Evolutionary conservation across 2,113 vertebrate species (phyloP).

Genomic region (Chloropsis cyanopogon): DNA sequence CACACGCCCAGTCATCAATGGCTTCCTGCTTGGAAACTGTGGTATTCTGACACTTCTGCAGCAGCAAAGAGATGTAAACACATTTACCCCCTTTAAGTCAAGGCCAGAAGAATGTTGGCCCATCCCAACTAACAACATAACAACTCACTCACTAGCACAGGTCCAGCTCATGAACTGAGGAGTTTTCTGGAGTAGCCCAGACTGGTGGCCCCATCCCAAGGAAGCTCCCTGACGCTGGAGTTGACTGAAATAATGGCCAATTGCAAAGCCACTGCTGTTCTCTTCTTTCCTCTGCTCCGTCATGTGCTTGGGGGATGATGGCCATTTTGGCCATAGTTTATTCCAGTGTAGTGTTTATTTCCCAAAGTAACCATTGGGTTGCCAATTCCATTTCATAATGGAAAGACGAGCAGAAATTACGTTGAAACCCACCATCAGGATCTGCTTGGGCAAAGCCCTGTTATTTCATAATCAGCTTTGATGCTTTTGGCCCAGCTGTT

Average conservation of each 20-base stretch:
- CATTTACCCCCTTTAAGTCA: background rate
- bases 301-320: background rate
- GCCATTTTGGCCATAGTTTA: background rate
- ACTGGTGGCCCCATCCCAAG: background rate
- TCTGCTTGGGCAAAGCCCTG: background rate
- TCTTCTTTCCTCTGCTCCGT: background rate
- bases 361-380: background rate
- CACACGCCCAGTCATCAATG: slow-evolving; percentile 7
- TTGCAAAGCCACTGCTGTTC: background rate
- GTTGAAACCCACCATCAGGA: background rate
- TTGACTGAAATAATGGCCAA: background rate
- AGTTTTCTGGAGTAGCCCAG: background rate
- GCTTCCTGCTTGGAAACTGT: slow-evolving; percentile 26
- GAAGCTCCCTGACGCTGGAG: background rate
- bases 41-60: slow-evolving; percentile 6
- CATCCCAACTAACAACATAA: background rate
- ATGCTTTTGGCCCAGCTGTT: background rate
- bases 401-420: background rate
- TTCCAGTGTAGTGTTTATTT: background rate
- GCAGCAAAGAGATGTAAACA: background rate
- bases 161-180: background rate
- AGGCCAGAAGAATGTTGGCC: slow-evolving; percentile 1
- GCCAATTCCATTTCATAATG: background rate
- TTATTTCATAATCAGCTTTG: slow-evolving; percentile 20
- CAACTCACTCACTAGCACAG: background rate